Evolutionary conservation across 2,113 vertebrate species (phyloP).

Genomic region (Gymnogyps californianus): DNA sequence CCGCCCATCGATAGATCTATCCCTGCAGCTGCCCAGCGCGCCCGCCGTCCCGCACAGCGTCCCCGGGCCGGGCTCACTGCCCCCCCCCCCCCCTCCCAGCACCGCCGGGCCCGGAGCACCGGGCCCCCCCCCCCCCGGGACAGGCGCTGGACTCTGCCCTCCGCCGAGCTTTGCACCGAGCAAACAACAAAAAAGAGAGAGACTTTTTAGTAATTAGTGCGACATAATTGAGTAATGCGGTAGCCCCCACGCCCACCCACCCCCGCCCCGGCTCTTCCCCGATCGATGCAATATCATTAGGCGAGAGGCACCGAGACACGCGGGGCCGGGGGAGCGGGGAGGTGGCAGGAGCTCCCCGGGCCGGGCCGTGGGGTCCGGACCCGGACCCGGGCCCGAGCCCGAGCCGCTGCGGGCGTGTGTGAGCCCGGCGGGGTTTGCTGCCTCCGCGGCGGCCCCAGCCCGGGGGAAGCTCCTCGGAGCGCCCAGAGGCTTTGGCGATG

Average conservation of each 20-base stretch:
- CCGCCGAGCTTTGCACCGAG: neutral
- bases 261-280: conserved; percentile 5
- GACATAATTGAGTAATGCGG: conserved; percentile 66
- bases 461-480: neutral
- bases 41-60: neutral
- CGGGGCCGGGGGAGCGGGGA: neutral
- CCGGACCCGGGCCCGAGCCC: too few species aligned
- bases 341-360: neutral
- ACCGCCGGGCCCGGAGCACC: neutral
- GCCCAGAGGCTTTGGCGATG: neutral
- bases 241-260: neutral
- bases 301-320: conserved; percentile 54
- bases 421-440: neutral
- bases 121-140: neutral
- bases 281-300: conserved; percentile 76
- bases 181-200: neutral
- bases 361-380: neutral
- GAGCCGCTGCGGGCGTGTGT: neutral
- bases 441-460: neutral
- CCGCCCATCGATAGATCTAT: conserved; percentile 32
- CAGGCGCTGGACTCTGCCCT: neutral
- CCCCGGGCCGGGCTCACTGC: neutral
- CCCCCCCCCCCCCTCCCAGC: neutral
- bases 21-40: neutral
- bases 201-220: conserved; percentile 73